A percentile compares a stretch with the other conserved stretches of the same genome.
Evolutionary conservation across 1,140 invertebrate genomes (phyloP).

Genomic region (Lerema accius): DNA sequence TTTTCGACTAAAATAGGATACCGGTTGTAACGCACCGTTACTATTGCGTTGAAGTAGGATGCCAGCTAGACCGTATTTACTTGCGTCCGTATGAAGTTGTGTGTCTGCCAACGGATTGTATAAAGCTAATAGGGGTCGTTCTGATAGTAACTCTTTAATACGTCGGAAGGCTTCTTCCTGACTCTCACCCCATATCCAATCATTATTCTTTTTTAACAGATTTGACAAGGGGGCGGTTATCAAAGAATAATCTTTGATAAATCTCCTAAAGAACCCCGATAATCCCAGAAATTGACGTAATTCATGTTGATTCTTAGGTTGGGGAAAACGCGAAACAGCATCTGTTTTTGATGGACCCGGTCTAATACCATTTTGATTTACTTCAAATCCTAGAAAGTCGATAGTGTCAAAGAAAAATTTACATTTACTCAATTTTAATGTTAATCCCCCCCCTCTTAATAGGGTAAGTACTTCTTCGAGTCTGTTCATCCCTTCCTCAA

Average conservation of each 20-base stretch:
- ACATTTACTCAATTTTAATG: not conserved
- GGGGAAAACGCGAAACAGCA: not conserved
- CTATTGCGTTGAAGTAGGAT: constrained; percentile 6
- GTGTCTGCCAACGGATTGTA: not conserved
- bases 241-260: constrained; percentile 9
- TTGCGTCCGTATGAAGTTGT: constrained; percentile 19
- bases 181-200: not conserved
- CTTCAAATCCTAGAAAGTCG: constrained; percentile 7
- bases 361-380: not conserved
- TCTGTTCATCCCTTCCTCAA: not conserved
- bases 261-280: constrained; percentile 8
- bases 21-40: constrained; percentile 4
- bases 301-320: constrained; percentile 2
- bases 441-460: not conserved
- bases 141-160: not conserved
- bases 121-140: constrained; percentile 4
- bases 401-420: not conserved
- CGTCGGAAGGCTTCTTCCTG: not conserved
- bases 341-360: not conserved
- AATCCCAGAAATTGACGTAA: constrained; percentile 2
- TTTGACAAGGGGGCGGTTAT: not conserved
- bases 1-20: constrained; percentile 32
- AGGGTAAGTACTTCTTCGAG: not conserved
- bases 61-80: constrained; percentile 11
- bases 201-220: constrained; percentile 3